These are phyloP conservation scores for Tenthredo amoena DNA, from an alignment of 2,888 invertebrate species.

Conservation along the genomic window DNA sequence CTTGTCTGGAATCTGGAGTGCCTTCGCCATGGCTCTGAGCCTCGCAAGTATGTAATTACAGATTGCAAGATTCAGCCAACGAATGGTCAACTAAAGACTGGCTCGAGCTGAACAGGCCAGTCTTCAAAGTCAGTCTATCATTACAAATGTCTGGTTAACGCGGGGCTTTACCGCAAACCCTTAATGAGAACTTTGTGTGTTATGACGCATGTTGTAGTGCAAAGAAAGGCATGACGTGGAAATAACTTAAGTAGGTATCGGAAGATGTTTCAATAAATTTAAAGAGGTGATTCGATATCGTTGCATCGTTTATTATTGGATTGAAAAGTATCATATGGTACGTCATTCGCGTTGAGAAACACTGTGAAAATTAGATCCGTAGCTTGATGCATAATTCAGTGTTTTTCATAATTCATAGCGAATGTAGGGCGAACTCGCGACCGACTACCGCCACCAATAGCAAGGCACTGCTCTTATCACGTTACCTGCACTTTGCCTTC, in stretches of 20 bases:
- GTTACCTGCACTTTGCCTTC: slow-evolving; percentile 15
- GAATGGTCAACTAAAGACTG: slow-evolving; percentile 53
- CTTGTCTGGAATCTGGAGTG: slow-evolving; percentile 35
- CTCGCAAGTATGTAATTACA: slow-evolving; percentile 65
- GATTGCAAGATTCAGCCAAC: slow-evolving; percentile 66
- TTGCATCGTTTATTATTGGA: neutral
- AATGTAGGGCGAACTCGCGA: slow-evolving; percentile 42
- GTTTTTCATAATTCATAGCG: slow-evolving; percentile 38
- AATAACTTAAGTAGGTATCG: neutral
- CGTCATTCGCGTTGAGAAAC: slow-evolving; percentile 25
- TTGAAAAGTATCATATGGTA: neutral
- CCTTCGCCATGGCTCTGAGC: slow-evolving; percentile 21
- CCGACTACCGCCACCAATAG: slow-evolving; percentile 13
- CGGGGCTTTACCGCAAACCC: slow-evolving; percentile 43
- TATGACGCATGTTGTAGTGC: neutral
- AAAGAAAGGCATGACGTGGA: neutral
- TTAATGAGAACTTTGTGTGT: slow-evolving; percentile 10
- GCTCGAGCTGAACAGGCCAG: slow-evolving; percentile 10
- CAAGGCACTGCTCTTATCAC: slow-evolving; percentile 36
- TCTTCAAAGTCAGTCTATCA: slow-evolving; percentile 64
- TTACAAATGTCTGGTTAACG: slow-evolving; percentile 67
- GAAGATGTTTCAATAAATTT: neutral
- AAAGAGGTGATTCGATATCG: neutral
- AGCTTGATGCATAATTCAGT: slow-evolving; percentile 24
- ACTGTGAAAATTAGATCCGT: slow-evolving; percentile 34